A percentile compares a stretch with the other conserved stretches of the same genome.
These are phyloP conservation scores for Calameuta pallipes DNA, from an alignment of 2,888 invertebrate species.

Conservation along the genomic window DNA sequence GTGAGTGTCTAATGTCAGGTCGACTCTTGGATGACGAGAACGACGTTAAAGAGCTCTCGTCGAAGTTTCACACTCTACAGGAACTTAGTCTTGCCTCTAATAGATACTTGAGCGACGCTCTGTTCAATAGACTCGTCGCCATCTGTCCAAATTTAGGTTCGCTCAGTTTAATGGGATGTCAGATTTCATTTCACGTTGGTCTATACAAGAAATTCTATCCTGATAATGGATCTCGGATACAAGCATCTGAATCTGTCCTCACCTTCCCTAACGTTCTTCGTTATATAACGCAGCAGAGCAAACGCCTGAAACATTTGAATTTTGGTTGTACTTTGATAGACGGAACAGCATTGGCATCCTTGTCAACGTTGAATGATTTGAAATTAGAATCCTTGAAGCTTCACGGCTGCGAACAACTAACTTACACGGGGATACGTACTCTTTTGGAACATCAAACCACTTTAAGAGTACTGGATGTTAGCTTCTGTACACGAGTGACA, in stretches of 20 bases:
- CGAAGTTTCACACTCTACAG: conserved; percentile 69
- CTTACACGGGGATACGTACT: conserved; percentile 70
- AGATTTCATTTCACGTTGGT: conserved; percentile 78
- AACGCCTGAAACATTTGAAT: conserved; percentile 71
- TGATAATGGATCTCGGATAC: conserved; percentile 28
- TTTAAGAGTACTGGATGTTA: conserved; percentile 73
- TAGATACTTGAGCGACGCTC: conserved; percentile 80
- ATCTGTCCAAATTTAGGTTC: conserved; percentile 72
- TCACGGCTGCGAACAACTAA: conserved; percentile 74
- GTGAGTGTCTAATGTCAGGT: conserved; percentile 81
- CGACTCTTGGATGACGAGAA: conserved; percentile 73
- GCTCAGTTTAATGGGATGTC: conserved; percentile 75
- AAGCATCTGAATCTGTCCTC: conserved; percentile 75
- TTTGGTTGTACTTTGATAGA: conserved; percentile 78
- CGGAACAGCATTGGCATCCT: conserved; percentile 70
- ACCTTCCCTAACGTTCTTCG: conserved; percentile 77
- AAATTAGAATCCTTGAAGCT: conserved; percentile 69
- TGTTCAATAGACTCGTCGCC: conserved; percentile 74
- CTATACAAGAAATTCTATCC: conserved; percentile 78
- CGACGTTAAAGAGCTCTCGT: conserved; percentile 67
- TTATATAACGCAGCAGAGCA: conserved; percentile 70
- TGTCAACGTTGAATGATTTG: conserved; percentile 70
- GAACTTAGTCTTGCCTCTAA: conserved; percentile 75
- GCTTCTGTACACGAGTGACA: conserved; percentile 74
- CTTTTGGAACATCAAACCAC: conserved; percentile 70